A percentile compares a stretch with the other conserved stretches of the same genome.
Conservation (phyloP, 2,113 vertebrate species). For the Heterotilapia buettikoferi region DNA sequence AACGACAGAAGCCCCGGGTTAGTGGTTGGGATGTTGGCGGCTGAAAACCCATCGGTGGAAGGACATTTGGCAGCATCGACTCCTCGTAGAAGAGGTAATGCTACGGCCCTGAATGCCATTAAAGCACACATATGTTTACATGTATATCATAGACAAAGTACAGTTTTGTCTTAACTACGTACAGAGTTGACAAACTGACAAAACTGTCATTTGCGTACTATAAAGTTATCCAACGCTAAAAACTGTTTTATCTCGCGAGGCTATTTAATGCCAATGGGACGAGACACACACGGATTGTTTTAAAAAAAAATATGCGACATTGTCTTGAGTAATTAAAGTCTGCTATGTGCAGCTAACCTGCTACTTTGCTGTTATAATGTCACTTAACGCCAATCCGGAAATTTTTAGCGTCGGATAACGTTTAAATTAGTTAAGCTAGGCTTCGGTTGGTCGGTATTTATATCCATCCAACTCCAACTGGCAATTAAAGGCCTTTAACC, state of each 20-base stretch:
- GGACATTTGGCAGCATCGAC: slow-evolving; percentile 62
- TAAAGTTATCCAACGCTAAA: not conserved
- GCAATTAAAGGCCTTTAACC: not conserved
- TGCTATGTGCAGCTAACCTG: not conserved
- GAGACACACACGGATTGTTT: not conserved
- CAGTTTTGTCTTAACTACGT: rapidly evolving
- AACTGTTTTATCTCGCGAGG: not conserved
- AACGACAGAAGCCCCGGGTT: slow-evolving; percentile 15
- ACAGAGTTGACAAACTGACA: not conserved
- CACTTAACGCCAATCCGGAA: not conserved
- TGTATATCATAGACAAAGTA: not conserved
- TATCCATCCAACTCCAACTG: too few relatives aligned
- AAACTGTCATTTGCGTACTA: not conserved
- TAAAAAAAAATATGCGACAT: rapidly evolving
- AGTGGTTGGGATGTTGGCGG: slow-evolving; percentile 66
- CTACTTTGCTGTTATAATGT: not conserved
- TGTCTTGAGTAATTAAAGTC: not conserved
- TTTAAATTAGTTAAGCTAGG: not conserved
- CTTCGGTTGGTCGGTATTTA: not conserved
- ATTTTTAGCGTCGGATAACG: not conserved
- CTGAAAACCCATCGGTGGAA: slow-evolving; percentile 60
- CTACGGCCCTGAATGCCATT: not conserved
- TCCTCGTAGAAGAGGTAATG: slow-evolving; percentile 61
- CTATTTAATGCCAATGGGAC: not conserved
- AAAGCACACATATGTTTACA: not conserved